phyloP scores from a whole-genome alignment of 2,113 vertebrate species.

The Phasianus colchicus region DNA sequence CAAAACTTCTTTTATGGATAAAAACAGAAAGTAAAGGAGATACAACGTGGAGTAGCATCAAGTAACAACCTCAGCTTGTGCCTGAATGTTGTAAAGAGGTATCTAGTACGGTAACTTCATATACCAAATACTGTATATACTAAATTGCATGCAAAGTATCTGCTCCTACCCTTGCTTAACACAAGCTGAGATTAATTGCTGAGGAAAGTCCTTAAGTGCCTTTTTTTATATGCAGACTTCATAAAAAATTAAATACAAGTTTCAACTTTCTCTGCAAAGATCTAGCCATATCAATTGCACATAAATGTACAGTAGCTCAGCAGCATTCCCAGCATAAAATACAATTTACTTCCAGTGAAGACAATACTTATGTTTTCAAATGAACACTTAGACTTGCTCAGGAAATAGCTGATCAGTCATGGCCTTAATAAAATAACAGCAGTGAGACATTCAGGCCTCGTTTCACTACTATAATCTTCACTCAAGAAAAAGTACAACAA shows the following conservation, averaged over 20 bases:
- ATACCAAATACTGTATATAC: background rate
- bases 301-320: background rate
- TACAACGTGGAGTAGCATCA: background rate
- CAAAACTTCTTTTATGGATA: background rate
- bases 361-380: background rate
- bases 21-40: background rate
- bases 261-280: background rate
- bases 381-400: background rate
- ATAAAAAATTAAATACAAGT: background rate
- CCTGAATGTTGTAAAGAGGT: background rate
- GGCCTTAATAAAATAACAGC: background rate
- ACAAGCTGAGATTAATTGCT: background rate
- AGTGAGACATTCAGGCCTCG: background rate
- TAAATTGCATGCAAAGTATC: background rate
- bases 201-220: background rate
- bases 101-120: background rate
- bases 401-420: background rate
- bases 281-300: background rate
- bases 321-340: background rate
- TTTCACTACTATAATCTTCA: background rate
- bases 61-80: fast-evolving
- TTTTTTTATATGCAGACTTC: background rate
- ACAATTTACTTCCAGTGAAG: background rate
- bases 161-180: background rate
- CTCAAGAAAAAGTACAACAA: background rate